phyloP scores from a whole-genome alignment of 23 tunicate genomes.

The Styela plicata region DNA sequence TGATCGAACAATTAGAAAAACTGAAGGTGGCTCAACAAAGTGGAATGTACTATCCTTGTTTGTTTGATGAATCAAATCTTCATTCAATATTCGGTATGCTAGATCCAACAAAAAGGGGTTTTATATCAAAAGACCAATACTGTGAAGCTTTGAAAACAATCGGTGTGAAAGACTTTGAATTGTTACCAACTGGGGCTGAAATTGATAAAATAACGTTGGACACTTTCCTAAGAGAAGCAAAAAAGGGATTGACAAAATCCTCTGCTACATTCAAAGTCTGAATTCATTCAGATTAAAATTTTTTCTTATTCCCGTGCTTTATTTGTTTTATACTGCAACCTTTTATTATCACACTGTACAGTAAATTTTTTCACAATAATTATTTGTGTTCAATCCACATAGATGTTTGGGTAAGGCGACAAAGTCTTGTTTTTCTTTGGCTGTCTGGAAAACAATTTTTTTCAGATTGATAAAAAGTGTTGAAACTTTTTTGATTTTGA shows the following conservation, averaged over 20 bases:
- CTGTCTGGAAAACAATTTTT: too few relatives aligned
- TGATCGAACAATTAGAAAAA: slow-evolving; percentile 72
- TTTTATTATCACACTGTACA: too few relatives aligned
- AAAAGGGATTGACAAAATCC: slow-evolving; percentile 46
- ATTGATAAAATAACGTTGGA: slow-evolving; percentile 60
- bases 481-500: too few relatives aligned
- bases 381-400: too few relatives aligned
- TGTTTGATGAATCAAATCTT: slow-evolving; percentile 85
- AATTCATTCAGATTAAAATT: too few relatives aligned
- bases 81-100: slow-evolving; percentile 88
- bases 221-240: slow-evolving; percentile 78
- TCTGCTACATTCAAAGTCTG: slow-evolving; percentile 48
- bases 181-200: slow-evolving; percentile 69
- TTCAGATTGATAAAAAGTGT: too few relatives aligned
- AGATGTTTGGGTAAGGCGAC: too few relatives aligned
- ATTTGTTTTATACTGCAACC: too few relatives aligned
- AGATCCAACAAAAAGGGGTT: slow-evolving; percentile 84
- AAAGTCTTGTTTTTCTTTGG: too few relatives aligned
- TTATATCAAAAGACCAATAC: slow-evolving; percentile 72
- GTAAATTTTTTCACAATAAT: too few relatives aligned
- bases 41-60: slow-evolving; percentile 73
- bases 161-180: slow-evolving; percentile 59
- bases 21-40: slow-evolving; percentile 75
- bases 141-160: slow-evolving; percentile 67
- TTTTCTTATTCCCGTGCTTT: too few relatives aligned